A percentile compares a stretch with the other conserved stretches of the same genome.
These are phyloP conservation scores for Oscheius sp. DNA, from an alignment of 2,888 invertebrate species.

Conservation along the genomic window DNA sequence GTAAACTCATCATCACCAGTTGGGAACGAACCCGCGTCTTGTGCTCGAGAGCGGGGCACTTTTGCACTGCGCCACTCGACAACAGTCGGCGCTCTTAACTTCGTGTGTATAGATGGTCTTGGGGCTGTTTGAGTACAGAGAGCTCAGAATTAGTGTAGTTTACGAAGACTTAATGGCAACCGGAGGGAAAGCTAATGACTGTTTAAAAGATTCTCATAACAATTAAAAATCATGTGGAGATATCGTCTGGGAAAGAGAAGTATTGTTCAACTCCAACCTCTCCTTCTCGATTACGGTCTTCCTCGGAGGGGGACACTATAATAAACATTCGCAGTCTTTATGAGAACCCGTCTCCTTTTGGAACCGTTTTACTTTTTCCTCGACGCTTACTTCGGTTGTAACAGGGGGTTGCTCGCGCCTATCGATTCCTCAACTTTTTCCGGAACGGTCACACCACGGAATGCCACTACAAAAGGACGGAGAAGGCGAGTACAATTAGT, in stretches of 20 bases:
- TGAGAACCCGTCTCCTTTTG: constrained; percentile 9
- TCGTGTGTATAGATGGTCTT: too few species aligned
- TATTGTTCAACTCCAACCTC: too few species aligned
- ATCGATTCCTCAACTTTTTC: constrained; percentile 32
- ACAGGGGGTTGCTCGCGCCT: constrained; percentile 2
- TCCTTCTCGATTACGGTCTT: too few species aligned
- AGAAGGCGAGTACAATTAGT: neutral
- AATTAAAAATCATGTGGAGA: too few species aligned
- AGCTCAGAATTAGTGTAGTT: too few species aligned
- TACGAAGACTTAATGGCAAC: too few species aligned
- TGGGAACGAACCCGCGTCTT: constrained; percentile 24
- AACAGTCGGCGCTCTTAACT: neutral
- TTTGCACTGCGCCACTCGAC: constrained; percentile 18
- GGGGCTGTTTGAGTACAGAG: too few species aligned
- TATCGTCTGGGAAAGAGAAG: too few species aligned
- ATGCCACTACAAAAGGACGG: constrained; percentile 32
- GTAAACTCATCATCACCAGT: constrained; percentile 32
- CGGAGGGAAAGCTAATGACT: too few species aligned
- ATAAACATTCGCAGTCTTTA: too few species aligned
- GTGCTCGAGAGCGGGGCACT: neutral
- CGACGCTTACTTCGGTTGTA: constrained; percentile 26
- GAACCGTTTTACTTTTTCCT: constrained; percentile 32
- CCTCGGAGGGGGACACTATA: too few species aligned
- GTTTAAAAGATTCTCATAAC: too few species aligned
- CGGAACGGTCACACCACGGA: constrained; percentile 33